Evolutionary conservation across 2,113 vertebrate genomes (phyloP).

Genomic region (Smithornis capensis): DNA sequence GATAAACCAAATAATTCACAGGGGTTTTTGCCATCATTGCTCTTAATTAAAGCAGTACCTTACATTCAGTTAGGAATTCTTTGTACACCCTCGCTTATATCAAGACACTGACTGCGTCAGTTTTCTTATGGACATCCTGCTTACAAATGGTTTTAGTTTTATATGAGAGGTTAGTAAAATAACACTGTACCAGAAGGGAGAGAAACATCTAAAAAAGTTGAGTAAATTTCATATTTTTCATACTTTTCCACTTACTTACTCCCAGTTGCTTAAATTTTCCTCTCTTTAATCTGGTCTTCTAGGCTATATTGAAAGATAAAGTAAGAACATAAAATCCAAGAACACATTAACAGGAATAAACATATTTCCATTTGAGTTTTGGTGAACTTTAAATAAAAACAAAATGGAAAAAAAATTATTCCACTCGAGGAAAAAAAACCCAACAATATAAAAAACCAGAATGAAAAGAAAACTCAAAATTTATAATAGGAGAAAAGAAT

Average conservation of each 20-base stretch:
- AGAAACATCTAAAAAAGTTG: neutral
- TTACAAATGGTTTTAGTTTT: neutral
- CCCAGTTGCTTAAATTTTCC: neutral
- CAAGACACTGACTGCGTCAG: neutral
- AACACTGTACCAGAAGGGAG: neutral
- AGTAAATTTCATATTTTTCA: neutral
- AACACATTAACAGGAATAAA: neutral
- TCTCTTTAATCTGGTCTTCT: neutral
- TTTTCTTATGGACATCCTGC: neutral
- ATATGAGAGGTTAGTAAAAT: neutral
- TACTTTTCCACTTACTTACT: neutral
- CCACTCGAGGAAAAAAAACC: neutral
- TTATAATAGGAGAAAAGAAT: neutral
- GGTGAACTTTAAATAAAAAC: neutral
- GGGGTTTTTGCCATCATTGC: neutral
- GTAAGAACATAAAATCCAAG: neutral
- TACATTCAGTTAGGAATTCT: neutral
- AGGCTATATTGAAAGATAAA: neutral
- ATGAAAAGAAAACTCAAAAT: neutral
- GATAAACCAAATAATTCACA: neutral
- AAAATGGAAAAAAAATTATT: too few species aligned
- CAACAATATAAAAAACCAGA: fast-evolving
- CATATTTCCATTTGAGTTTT: neutral
- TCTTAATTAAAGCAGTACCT: neutral
- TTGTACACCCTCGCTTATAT: neutral